Evolutionary conservation across 2,113 vertebrate genomes (phyloP), one percentile per base, ranked within the genome.

Genomic region (Psilopogon haemacephalus): DNA sequence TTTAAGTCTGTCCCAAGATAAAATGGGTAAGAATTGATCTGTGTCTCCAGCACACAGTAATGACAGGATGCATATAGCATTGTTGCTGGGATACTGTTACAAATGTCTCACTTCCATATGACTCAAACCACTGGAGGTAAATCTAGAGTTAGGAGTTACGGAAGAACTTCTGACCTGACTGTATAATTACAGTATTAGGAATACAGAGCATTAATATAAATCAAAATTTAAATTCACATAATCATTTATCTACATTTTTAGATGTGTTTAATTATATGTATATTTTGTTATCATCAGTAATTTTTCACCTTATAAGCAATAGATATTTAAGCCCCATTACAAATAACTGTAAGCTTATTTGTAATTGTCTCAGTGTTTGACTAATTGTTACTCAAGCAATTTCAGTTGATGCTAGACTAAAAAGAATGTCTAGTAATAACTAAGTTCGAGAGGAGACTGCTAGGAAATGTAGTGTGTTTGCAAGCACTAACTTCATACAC

Each of bases 11-110:
- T 63, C 7, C 4, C 17, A 67, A 38, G 56, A 44, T 19, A 23
- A 48, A 88, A 80, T 48, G 11, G 4, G 9, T 38, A 50, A 50
- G 46, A 81, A 70, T 35, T 3, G 21, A 17, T 56, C 30, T 1
- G 0, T 44, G 42, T 40, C 8, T 44, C 15, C 26, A 81, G 6
- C 30, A 74, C 0, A 0, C 4, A 6, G 19, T 52, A 15, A 50
- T 44, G 24, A 50, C 17, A 76, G 10, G 6, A 3, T 38, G 30
- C 28, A 54, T 2, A 10, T 5, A 28, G 4, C 7, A n/a, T 32
- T 80, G 38, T 73, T 88, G 35, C 50, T n/a, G 72, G 58, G 35
- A 88, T 30, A 67, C 17, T 85, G 9, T 37, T 2, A 1, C 35
- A 44, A 64, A 67, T 35, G 2, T 67, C 70, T 70, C n/a, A 9